These are phyloP conservation scores for Champsocephalus gunnari DNA, from an alignment of 2,797 vertebrate genomes.

Conservation along the genomic window DNA sequence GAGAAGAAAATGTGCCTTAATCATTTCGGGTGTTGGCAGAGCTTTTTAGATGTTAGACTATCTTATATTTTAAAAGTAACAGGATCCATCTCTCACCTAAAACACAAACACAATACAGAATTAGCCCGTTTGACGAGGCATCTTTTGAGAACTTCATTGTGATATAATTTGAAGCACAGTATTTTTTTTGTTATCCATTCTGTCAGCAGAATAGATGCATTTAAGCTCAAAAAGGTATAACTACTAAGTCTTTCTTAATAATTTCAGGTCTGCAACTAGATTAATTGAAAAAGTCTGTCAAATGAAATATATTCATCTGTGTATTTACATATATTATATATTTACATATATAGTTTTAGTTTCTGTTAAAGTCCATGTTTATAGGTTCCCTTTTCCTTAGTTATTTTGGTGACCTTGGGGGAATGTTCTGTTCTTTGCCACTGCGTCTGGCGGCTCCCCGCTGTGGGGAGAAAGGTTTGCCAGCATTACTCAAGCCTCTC, in stretches of 20 bases:
- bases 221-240: slow-evolving; percentile 4
- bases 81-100: background rate
- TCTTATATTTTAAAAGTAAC: background rate
- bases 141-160: background rate
- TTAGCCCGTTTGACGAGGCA: background rate
- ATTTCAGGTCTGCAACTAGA: slow-evolving; percentile 30
- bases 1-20: background rate
- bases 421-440: slow-evolving; percentile 94
- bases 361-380: slow-evolving; percentile 23
- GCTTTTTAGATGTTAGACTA: slow-evolving; percentile 22
- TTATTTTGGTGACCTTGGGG: slow-evolving; percentile 92
- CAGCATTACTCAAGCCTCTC: slow-evolving; percentile 80
- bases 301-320: slow-evolving; percentile 73
- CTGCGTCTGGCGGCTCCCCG: slow-evolving; percentile 83
- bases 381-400: background rate
- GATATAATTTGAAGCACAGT: slow-evolving; percentile 1
- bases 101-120: background rate
- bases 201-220: slow-evolving; percentile 10
- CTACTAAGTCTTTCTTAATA: slow-evolving; percentile 29
- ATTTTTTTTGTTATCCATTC: slow-evolving; percentile 7
- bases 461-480: slow-evolving; percentile 88
- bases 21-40: slow-evolving; percentile 36
- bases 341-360: slow-evolving; percentile 35
- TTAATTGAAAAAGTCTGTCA: slow-evolving; percentile 48
- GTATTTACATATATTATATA: slow-evolving; percentile 71